Conservation (phyloP, 2,797 vertebrate genomes). For the Centroberyx gerrardi region DNA sequence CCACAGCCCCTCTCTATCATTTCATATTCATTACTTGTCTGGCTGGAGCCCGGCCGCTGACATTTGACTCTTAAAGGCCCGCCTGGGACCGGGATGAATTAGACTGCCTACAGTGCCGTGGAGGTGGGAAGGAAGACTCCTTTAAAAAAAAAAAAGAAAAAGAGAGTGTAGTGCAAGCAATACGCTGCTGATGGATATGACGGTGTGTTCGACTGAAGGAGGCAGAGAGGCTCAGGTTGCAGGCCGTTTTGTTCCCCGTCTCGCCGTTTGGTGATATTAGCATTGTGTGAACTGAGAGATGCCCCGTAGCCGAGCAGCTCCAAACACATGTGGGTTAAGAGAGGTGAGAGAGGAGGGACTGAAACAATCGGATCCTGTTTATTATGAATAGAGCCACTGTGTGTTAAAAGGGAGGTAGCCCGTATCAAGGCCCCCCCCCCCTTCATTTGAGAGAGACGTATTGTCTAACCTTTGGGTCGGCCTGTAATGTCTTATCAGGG, state of each 20-base stretch:
- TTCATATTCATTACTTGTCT: constrained; percentile 80
- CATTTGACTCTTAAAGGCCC: constrained; percentile 82
- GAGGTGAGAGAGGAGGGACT: constrained; percentile 44
- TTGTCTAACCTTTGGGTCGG: constrained; percentile 43
- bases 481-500: constrained; percentile 45
- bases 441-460: constrained; percentile 40
- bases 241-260: constrained; percentile 55
- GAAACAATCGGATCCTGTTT: constrained; percentile 53
- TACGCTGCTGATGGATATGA: constrained; percentile 77
- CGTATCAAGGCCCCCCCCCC: constrained; percentile 42
- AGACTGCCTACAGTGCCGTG: constrained; percentile 66
- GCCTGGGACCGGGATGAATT: constrained; percentile 80
- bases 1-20: constrained; percentile 75
- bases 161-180: constrained; percentile 30
- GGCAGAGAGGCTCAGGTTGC: constrained; percentile 70
- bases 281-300: constrained; percentile 53
- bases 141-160: not conserved
- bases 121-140: constrained; percentile 67
- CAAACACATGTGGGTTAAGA: constrained; percentile 55
- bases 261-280: constrained; percentile 66
- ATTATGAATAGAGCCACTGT: constrained; percentile 59
- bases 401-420: constrained; percentile 38
- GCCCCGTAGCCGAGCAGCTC: constrained; percentile 52
- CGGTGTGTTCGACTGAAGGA: constrained; percentile 58
- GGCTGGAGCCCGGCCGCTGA: constrained; percentile 72